These are phyloP conservation scores for Panopea generosa DNA, from an alignment of 2,888 invertebrate species.

Conservation along the genomic window DNA sequence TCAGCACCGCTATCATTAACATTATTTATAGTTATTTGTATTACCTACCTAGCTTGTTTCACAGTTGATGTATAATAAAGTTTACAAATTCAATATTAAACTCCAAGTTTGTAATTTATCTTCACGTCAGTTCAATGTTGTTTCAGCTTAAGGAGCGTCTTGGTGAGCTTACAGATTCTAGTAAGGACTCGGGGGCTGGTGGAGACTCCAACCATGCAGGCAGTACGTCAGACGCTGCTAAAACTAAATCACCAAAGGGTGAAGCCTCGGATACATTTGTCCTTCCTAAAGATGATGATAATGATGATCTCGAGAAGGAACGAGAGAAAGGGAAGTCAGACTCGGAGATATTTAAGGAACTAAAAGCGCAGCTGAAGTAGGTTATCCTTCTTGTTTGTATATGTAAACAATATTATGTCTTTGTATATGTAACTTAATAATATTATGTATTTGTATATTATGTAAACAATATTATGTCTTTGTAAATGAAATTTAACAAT, in stretches of 20 bases:
- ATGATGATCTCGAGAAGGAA: constrained; percentile 77
- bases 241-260: constrained; percentile 60
- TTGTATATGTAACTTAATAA: too few species aligned
- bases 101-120: too few species aligned
- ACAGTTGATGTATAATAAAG: too few species aligned
- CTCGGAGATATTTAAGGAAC: constrained; percentile 92
- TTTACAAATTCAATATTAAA: too few species aligned
- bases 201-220: constrained; percentile 38
- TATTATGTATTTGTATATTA: too few species aligned
- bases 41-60: too few species aligned
- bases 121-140: too few species aligned
- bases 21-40: too few species aligned
- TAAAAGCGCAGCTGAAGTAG: constrained; percentile 96
- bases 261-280: constrained; percentile 56
- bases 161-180: constrained; percentile 46
- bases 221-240: constrained; percentile 38
- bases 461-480: too few species aligned
- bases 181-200: constrained; percentile 31
- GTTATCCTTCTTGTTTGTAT: constrained; percentile 80
- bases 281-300: constrained; percentile 73
- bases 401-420: too few species aligned
- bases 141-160: constrained; percentile 54
- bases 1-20: too few species aligned
- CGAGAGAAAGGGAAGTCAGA: constrained; percentile 86
- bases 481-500: too few species aligned